A percentile compares a stretch with the other conserved stretches of the same genome.
phyloP scores from a whole-genome alignment of 2,797 vertebrate genomes.

The Sebastes hubbsi region DNA sequence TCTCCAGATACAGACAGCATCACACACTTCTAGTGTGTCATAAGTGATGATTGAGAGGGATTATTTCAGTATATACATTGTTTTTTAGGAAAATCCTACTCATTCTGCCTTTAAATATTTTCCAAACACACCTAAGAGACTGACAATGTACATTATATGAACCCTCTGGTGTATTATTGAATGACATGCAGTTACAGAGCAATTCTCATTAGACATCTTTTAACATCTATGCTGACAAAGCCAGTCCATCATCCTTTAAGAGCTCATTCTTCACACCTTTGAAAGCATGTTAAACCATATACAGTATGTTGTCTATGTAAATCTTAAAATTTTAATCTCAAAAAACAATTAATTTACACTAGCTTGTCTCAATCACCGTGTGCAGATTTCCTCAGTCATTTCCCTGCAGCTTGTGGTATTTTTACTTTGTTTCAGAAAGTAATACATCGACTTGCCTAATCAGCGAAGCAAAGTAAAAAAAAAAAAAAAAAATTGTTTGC shows the following conservation, averaged over 20 bases:
- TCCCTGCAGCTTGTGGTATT: background rate
- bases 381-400: background rate
- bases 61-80: background rate
- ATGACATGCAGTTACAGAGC: background rate
- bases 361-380: background rate
- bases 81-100: background rate
- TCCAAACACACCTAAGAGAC: background rate
- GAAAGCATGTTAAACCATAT: background rate
- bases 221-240: background rate
- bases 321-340: background rate
- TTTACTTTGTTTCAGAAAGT: constrained; percentile 11
- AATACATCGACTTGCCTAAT: background rate
- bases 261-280: background rate
- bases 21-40: background rate
- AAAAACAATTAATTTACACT: background rate
- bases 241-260: background rate
- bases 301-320: background rate
- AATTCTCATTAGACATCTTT: background rate
- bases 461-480: background rate
- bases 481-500: background rate
- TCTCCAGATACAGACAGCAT: background rate
- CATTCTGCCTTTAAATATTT: background rate
- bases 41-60: background rate
- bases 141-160: background rate
- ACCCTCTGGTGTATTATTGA: background rate